Evolutionary conservation across 2,113 vertebrate species (phyloP).

Genomic region (Panurus biarmicus): DNA sequence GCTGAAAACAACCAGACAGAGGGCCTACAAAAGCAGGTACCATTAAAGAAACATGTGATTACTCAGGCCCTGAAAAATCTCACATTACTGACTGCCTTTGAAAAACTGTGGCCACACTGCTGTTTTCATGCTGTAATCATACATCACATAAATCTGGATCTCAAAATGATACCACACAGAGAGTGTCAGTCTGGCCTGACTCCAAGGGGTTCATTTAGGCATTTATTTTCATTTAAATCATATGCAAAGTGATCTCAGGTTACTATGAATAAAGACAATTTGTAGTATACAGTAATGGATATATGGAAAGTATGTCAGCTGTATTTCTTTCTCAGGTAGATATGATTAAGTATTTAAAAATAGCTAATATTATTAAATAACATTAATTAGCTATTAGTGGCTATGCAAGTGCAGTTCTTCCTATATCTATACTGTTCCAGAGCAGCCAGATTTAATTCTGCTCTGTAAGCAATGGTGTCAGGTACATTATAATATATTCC

Average conservation of each 20-base stretch:
- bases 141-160: not conserved
- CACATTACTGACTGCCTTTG: not conserved
- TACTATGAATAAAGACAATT: not conserved
- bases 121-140: not conserved
- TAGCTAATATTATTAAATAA: not conserved
- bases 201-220: not conserved
- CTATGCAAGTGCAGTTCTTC: not conserved
- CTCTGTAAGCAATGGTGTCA: not conserved
- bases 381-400: not conserved
- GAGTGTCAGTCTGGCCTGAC: not conserved
- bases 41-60: not conserved
- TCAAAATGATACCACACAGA: not conserved
- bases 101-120: not conserved
- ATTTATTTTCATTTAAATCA: conserved; percentile 23
- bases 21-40: not conserved
- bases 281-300: not conserved
- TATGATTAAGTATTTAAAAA: not conserved
- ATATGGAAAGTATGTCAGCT: not conserved
- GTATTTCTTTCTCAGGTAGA: not conserved
- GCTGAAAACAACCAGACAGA: not conserved
- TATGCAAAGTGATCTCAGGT: not conserved
- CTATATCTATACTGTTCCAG: not conserved
- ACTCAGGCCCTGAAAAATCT: not conserved
- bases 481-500: not conserved
- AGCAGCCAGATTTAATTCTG: not conserved